Percentiles rank a stretch among this genome's conserved stretches.
phyloP scores from a whole-genome alignment of 2,888 invertebrate genomes.

The Drosophila ezoana region DNA sequence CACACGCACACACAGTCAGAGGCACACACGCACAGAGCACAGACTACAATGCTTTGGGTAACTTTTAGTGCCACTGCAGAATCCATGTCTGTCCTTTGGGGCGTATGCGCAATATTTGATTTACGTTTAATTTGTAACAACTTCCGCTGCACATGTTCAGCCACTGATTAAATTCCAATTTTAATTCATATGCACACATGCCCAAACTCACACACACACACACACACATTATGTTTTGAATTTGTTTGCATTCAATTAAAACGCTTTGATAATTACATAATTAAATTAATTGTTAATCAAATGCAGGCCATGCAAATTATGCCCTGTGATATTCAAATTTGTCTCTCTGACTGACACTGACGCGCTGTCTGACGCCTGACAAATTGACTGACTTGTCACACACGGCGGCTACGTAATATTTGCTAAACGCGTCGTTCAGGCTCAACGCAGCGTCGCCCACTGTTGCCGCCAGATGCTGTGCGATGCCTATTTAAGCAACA shows the following conservation, averaged over 20 bases:
- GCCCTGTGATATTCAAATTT: constrained; percentile 4
- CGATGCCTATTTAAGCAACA: constrained; percentile 58
- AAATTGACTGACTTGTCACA: constrained; percentile 20
- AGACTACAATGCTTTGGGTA: constrained; percentile 32
- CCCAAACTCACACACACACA: not conserved
- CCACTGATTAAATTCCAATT: constrained; percentile 40
- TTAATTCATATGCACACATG: constrained; percentile 4
- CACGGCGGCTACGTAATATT: constrained; percentile 35
- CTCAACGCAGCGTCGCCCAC: constrained; percentile 62
- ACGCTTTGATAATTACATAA: constrained; percentile 33
- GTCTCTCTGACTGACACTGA: constrained; percentile 5
- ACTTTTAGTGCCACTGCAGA: constrained; percentile 43
- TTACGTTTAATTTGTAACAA: constrained; percentile 61
- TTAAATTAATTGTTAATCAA: constrained; percentile 49
- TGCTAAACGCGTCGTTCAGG: constrained; percentile 29
- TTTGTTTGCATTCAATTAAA: constrained; percentile 45
- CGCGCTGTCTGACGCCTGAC: not conserved
- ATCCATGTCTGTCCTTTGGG: constrained; percentile 17
- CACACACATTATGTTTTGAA: constrained; percentile 1
- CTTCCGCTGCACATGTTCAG: constrained; percentile 53
- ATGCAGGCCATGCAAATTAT: constrained; percentile 39
- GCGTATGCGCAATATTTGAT: constrained; percentile 59
- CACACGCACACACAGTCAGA: constrained; percentile 15
- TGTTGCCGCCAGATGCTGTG: constrained; percentile 66
- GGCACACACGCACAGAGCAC: constrained; percentile 15